Conservation (phyloP, 2,888 invertebrate genomes). For the Tanypteryx hageni region DNA sequence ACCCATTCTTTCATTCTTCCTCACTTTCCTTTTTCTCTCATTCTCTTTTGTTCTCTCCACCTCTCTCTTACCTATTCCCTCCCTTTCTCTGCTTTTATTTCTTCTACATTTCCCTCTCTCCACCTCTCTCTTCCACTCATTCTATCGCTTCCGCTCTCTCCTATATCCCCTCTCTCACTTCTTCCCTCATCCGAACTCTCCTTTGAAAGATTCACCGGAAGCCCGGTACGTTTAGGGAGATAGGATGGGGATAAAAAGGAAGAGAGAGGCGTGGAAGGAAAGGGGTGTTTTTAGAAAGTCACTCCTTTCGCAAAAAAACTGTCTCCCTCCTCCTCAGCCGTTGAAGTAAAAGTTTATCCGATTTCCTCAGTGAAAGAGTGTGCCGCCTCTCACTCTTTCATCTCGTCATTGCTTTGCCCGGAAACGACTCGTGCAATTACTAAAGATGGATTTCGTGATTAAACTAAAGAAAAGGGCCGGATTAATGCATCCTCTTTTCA, state of each 20-base stretch:
- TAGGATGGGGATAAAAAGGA: not conserved
- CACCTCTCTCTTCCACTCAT: not conserved
- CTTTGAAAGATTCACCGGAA: too few relatives aligned
- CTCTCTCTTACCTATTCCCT: too few relatives aligned
- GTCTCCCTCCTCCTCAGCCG: not conserved
- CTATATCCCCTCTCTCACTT: not conserved
- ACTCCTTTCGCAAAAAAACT: constrained; percentile 17
- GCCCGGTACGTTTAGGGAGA: too few relatives aligned
- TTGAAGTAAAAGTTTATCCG: constrained; percentile 34
- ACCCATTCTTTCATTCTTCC: too few relatives aligned
- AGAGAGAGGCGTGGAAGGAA: not conserved
- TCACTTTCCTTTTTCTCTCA: too few relatives aligned
- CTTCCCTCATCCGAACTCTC: too few relatives aligned
- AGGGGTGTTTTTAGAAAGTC: constrained; percentile 26
- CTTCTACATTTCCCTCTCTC: not conserved
- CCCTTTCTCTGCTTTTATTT: too few relatives aligned
- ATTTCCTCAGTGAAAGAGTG: not conserved
- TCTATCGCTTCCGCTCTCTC: not conserved
- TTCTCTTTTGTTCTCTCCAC: too few relatives aligned
- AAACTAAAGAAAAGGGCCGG: not conserved
- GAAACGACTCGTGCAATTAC: constrained; percentile 5
- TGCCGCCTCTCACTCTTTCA: not conserved
- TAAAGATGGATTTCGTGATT: not conserved
- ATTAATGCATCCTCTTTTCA: not conserved
- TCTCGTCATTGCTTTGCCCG: not conserved